Evolutionary conservation across 2,113 vertebrate genomes (phyloP), one percentile per base, ranked within the genome.

Genomic region (Montifringilla adamsi): DNA sequence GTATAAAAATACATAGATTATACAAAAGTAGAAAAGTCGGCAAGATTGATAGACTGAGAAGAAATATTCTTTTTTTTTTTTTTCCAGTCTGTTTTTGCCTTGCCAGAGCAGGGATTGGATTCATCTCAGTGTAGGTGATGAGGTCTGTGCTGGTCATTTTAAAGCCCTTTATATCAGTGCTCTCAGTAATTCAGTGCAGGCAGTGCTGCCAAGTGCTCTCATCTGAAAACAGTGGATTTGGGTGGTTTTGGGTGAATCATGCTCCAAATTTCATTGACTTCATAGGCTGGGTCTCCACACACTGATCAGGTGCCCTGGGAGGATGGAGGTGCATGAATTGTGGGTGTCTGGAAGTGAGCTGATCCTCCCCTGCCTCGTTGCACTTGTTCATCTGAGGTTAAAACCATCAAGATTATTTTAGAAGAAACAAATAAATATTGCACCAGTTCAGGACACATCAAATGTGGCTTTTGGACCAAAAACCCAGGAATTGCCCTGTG

Each of bases 241-340:
- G 35, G 9, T 87, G 80, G 26, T 6, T 78, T 82, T 0, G 3
- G 41, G 33, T 49, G 62, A 46, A 64, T 79, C 44, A n/a, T 11
- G 11, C 52, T 75, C 60, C 58, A 8, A 15, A 59, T 83, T 37
- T 55, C 44, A 31, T n/a, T 59, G 67, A 5, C 39, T 84, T 84
- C 46, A 56, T 5, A 10, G 43, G 0, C 52, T 44, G 20, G 27
- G 20, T 72, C 49, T 79, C 39, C 52, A 7, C 17, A 3, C 14
- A 6, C 11, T 46, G 31, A 19, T 50, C n/a, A 35, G 66, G 19
- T 50, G 66, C 52, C 64, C 53, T 82, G 44, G 30, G 26, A 8
- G 52, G 37, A 41, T 2, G 15, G 5, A 60, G 33, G 22, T 33
- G 10, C 27, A 14, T 0, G 0, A 20, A 43, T 3, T 19, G 22